Percentiles rank a stretch among this genome's conserved stretches.
phyloP scores from a whole-genome alignment of 2,888 invertebrate genomes.

The Eupithecia tripunctaria region DNA sequence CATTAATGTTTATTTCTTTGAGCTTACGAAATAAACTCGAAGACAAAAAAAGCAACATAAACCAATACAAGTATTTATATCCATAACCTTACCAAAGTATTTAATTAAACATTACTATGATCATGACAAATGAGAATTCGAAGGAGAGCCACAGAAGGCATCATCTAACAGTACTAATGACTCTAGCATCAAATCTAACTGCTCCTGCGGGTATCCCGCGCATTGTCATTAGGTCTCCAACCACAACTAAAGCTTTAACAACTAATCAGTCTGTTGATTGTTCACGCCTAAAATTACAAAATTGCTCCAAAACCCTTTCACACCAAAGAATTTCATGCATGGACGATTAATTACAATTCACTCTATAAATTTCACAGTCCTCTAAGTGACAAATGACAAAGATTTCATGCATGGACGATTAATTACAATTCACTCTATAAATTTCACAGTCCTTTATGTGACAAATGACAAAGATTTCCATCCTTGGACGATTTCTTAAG shows the following conservation, averaged over 20 bases:
- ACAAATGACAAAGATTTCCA: too few relatives aligned
- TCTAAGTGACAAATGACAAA: background rate
- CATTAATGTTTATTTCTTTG: background rate
- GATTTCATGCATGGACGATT: background rate
- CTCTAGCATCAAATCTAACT: background rate
- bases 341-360: background rate
- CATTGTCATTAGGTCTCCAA: background rate
- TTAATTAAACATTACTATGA: conserved; percentile 13
- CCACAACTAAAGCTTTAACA: conserved; percentile 28
- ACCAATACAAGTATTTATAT: background rate
- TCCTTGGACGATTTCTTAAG: too few relatives aligned
- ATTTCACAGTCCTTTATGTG: conserved; percentile 8
- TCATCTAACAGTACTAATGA: background rate
- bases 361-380: background rate
- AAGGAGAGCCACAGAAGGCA: background rate
- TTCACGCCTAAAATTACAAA: conserved; percentile 20
- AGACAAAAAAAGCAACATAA: background rate
- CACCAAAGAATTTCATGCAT: background rate
- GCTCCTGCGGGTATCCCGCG: background rate
- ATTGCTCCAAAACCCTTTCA: conserved; percentile 5
- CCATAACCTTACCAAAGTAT: conserved; percentile 28
- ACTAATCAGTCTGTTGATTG: conserved; percentile 35
- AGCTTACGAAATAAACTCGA: background rate
- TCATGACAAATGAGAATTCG: background rate
- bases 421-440: background rate